Evolutionary conservation across 2,888 invertebrate species (phyloP).

Genomic region (Germaria angustata): DNA sequence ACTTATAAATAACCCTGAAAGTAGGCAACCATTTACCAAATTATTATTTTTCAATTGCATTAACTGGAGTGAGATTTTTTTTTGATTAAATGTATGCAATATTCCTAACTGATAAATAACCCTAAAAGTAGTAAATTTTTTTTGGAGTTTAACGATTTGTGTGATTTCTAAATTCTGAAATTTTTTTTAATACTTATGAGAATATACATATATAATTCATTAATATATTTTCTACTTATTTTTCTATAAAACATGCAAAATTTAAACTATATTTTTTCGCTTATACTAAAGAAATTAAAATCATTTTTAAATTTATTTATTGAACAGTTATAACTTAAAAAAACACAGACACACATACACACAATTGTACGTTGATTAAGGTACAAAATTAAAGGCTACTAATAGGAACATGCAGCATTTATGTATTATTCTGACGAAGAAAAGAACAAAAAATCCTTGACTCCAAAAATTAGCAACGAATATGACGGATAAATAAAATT

Average conservation of each 20-base stretch:
- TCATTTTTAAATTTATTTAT: not conserved
- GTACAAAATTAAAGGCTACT: not conserved
- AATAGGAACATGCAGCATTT: constrained; percentile 43
- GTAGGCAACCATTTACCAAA: not conserved
- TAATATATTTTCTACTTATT: not conserved
- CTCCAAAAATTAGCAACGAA: constrained; percentile 55
- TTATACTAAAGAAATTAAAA: not conserved
- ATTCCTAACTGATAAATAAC: no score
- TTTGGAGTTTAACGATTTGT: no score
- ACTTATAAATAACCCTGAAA: not conserved
- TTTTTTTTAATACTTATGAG: not conserved
- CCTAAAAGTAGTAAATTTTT: no score
- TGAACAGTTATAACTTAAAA: not conserved
- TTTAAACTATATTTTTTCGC: not conserved
- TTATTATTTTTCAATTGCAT: no score
- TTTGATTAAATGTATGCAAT: no score
- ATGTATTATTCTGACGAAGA: not conserved
- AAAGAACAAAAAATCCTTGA: constrained; percentile 27
- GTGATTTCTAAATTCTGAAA: not conserved
- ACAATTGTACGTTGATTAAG: not conserved
- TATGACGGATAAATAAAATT: not conserved
- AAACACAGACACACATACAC: constrained; percentile 24
- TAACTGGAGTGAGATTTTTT: no score
- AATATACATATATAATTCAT: not conserved
- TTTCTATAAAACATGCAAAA: constrained; percentile 26